Evolutionary conservation across 1,140 invertebrate genomes (phyloP).

Genomic region (Thalassaphorura encarpata): DNA sequence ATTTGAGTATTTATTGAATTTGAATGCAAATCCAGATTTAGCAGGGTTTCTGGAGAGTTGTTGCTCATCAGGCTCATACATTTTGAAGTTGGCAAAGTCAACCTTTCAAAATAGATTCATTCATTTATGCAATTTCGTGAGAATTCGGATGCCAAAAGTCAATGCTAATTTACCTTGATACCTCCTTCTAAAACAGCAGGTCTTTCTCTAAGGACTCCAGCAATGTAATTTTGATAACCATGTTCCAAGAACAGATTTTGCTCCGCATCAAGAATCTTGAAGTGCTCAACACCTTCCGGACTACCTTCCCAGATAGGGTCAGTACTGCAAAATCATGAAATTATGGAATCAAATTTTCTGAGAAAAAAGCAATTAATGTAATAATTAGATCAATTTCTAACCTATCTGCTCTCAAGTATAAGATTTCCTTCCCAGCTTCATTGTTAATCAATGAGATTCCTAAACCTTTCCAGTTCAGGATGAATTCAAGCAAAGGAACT

Average conservation of each 20-base stretch:
- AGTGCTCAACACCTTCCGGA: background rate
- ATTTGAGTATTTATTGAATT: background rate
- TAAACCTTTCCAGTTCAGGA: background rate
- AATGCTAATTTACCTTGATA: background rate
- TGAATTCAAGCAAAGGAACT: background rate
- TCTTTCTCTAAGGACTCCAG: background rate
- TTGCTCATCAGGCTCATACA: background rate
- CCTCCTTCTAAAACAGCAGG: background rate
- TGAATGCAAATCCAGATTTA: background rate
- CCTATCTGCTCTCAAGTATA: background rate
- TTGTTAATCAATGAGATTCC: background rate
- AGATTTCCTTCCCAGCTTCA: background rate
- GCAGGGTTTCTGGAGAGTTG: background rate
- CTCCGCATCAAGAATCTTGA: background rate
- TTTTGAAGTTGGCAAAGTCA: background rate
- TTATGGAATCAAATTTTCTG: no score
- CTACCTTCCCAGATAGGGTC: background rate
- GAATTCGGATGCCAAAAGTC: no score
- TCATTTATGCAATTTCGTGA: no score
- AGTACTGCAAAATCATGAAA: background rate
- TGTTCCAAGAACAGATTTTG: background rate
- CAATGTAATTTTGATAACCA: background rate
- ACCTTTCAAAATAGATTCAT: background rate
- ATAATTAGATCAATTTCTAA: no score
- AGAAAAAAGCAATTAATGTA: no score